These are phyloP conservation scores for Manis pentadactyla DNA, from an alignment of 2,797 vertebrate species.

Conservation along the genomic window DNA sequence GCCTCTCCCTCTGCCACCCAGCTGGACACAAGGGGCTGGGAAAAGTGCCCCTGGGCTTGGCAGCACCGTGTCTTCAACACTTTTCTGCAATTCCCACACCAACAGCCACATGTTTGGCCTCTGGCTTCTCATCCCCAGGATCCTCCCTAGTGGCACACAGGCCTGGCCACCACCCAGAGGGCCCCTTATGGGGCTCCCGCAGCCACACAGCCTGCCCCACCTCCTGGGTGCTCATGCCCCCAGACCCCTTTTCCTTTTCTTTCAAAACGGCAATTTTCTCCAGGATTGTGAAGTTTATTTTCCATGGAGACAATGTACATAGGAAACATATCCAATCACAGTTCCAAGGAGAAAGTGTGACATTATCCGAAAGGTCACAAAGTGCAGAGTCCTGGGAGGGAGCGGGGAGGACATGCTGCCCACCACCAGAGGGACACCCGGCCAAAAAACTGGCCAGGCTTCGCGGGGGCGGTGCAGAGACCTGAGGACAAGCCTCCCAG, in stretches of 20 bases:
- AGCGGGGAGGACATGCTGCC: background rate
- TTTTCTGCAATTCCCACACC: too few species aligned
- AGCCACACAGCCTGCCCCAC: background rate
- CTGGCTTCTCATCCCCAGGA: too few species aligned
- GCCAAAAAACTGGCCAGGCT: background rate
- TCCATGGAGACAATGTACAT: accelerated
- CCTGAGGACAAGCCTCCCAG: background rate
- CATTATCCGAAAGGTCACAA: accelerated
- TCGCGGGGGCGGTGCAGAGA: background rate
- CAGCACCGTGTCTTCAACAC: too few species aligned
- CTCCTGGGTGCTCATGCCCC: background rate
- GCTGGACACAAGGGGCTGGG: too few species aligned
- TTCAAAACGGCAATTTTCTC: background rate
- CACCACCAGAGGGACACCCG: accelerated
- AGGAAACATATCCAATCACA: accelerated
- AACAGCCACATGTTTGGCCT: too few species aligned
- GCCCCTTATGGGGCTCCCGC: too few species aligned
- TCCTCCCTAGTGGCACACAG: too few species aligned
- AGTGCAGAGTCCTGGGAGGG: background rate
- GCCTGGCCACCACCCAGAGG: background rate
- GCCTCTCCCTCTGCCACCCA: too few species aligned
- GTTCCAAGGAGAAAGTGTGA: accelerated
- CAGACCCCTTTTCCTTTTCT: background rate
- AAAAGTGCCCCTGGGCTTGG: too few species aligned
- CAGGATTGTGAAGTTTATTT: accelerated